These are phyloP conservation scores for Spicauda simplicius DNA, from an alignment of 2,888 invertebrate species.

Conservation along the genomic window DNA sequence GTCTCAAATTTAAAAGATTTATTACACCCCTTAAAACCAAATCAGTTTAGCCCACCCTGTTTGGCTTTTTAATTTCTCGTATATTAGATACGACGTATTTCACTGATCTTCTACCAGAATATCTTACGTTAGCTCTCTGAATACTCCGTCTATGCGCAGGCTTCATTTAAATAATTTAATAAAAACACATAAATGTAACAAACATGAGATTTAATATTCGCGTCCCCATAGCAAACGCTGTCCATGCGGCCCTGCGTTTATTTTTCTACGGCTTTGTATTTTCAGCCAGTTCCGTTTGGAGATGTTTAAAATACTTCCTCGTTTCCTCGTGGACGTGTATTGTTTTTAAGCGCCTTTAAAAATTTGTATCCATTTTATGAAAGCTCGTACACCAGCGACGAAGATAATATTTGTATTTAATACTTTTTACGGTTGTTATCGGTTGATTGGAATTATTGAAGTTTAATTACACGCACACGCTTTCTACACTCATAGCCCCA, in stretches of 20 bases:
- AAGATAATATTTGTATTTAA: too few relatives aligned
- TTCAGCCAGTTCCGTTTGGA: conserved; percentile 3
- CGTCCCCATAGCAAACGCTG: not conserved
- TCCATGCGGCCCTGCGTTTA: not conserved
- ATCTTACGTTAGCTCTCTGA: not conserved
- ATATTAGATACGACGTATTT: not conserved
- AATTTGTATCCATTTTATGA: not conserved
- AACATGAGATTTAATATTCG: conserved; percentile 3
- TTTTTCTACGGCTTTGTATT: conserved; percentile 2
- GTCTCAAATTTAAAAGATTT: too few relatives aligned
- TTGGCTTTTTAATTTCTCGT: too few relatives aligned
- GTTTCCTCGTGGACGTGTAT: not conserved
- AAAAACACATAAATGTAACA: conserved; percentile 4
- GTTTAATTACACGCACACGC: too few relatives aligned
- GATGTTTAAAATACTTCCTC: conserved; percentile 1
- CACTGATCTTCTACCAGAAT: not conserved
- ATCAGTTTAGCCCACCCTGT: too few relatives aligned
- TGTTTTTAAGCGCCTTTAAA: not conserved
- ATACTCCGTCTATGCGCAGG: not conserved
- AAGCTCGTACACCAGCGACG: not conserved
- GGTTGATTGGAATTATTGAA: too few relatives aligned
- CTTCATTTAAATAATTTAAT: conserved; percentile 2
- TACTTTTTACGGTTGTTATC: too few relatives aligned
- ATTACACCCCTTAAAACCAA: too few relatives aligned
- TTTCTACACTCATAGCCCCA: too few relatives aligned